Evolutionary conservation across 2,113 vertebrate genomes (phyloP).

Genomic region (Pipa parva): DNA sequence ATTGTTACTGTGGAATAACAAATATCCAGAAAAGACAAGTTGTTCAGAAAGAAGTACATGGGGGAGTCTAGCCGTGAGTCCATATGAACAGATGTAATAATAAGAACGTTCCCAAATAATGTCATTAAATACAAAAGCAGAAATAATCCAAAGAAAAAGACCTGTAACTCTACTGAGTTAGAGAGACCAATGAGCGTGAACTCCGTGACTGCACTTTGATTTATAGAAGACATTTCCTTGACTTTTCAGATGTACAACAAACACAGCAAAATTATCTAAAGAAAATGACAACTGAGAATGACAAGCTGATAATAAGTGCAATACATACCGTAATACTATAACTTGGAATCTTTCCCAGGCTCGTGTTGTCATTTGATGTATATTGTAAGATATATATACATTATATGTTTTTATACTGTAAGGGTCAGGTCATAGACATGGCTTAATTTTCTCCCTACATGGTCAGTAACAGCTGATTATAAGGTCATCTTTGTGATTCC

Average conservation of each 20-base stretch:
- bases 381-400: too few relatives aligned
- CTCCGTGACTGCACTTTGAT: conserved; percentile 51
- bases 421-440: too few relatives aligned
- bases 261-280: background rate
- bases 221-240: conserved; percentile 10
- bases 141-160: conserved; percentile 46
- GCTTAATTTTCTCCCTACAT: too few relatives aligned
- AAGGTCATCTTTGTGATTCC: too few relatives aligned
- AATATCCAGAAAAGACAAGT: conserved; percentile 57
- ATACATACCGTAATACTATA: too few relatives aligned
- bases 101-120: conserved; percentile 49
- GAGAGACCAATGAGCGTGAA: conserved; percentile 55
- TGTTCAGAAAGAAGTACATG: conserved; percentile 61
- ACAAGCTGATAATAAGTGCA: too few relatives aligned
- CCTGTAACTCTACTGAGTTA: conserved; percentile 39
- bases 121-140: conserved; percentile 46
- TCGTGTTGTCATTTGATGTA: too few relatives aligned
- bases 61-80: conserved; percentile 46
- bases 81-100: conserved; percentile 40
- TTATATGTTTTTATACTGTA: too few relatives aligned
- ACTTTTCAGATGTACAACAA: background rate
- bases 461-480: too few relatives aligned
- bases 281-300: background rate
- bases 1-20: conserved; percentile 56
- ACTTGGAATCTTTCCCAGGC: too few relatives aligned